Conservation (phyloP, 2,888 invertebrate genomes). For the Cheilosia impressa region DNA sequence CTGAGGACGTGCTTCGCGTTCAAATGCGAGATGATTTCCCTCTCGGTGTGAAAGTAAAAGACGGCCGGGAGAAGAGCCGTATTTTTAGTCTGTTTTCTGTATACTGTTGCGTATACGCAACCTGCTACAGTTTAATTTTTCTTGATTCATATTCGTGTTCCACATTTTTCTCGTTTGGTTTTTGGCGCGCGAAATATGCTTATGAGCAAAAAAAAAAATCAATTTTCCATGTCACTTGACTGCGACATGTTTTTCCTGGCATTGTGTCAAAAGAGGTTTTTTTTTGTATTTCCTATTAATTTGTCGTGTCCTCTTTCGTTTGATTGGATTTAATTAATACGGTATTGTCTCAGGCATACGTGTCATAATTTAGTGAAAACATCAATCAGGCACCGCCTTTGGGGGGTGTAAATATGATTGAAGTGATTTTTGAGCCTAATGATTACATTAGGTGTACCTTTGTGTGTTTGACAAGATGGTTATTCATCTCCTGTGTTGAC, state of each 20-base stretch:
- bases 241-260: conserved; percentile 47
- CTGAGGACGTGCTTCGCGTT: conserved; percentile 53
- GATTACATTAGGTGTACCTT: conserved; percentile 12
- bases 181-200: conserved; percentile 42
- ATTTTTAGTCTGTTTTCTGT: conserved; percentile 1
- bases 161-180: conserved; percentile 26
- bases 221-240: conserved; percentile 55
- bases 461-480: conserved; percentile 40
- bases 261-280: conserved; percentile 23
- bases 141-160: conserved; percentile 44
- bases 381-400: conserved; percentile 3
- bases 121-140: conserved; percentile 20
- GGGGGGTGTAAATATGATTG: conserved; percentile 14
- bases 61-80: not conserved
- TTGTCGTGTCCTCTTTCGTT: conserved; percentile 28
- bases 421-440: conserved; percentile 6
- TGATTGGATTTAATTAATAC: conserved; percentile 52
- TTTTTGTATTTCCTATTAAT: conserved; percentile 7
- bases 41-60: not conserved
- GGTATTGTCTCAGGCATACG: conserved; percentile 37
- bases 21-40: conserved; percentile 24
- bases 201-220: conserved; percentile 30
- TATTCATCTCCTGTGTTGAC: conserved; percentile 9
- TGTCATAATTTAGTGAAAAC: conserved; percentile 41
- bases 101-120: conserved; percentile 38